These are phyloP conservation scores for Dinomys branickii DNA, from an alignment of 2,113 vertebrate genomes.

Conservation along the genomic window DNA sequence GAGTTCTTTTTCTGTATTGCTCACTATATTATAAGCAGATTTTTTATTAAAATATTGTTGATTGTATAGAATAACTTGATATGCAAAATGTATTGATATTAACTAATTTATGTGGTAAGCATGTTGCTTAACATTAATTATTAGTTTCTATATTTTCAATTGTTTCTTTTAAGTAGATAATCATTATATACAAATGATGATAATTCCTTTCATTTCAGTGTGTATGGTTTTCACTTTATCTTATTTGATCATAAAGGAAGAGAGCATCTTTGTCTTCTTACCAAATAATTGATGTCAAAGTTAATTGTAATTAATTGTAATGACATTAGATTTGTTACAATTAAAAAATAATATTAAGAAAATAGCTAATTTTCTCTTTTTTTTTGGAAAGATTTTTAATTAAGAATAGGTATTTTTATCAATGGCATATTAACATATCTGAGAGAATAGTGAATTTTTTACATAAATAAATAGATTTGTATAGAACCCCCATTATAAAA, in stretches of 20 bases:
- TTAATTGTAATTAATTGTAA: conserved; percentile 12
- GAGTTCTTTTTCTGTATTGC: neutral
- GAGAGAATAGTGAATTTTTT: neutral
- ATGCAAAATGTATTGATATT: neutral
- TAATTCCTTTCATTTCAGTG: neutral
- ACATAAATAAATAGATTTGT: neutral
- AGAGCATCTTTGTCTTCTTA: neutral
- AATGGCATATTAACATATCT: neutral
- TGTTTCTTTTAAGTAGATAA: neutral
- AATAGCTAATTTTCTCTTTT: neutral
- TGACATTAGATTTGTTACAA: neutral
- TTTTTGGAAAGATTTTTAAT: neutral
- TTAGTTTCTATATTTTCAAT: neutral
- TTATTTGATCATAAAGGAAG: neutral
- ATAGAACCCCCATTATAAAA: neutral
- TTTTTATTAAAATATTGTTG: conserved; percentile 24
- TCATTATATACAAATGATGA: neutral
- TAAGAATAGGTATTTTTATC: neutral
- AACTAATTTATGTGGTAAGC: neutral
- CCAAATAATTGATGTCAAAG: neutral
- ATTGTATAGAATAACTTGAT: neutral
- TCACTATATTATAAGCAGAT: neutral
- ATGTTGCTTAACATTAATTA: neutral
- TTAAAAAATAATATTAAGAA: neutral
- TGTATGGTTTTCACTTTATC: conserved; percentile 2